Percentiles rank a stretch among this genome's conserved stretches.
These are phyloP conservation scores for Acinonyx jubatus DNA, from an alignment of 2,113 vertebrate species.

Conservation along the genomic window DNA sequence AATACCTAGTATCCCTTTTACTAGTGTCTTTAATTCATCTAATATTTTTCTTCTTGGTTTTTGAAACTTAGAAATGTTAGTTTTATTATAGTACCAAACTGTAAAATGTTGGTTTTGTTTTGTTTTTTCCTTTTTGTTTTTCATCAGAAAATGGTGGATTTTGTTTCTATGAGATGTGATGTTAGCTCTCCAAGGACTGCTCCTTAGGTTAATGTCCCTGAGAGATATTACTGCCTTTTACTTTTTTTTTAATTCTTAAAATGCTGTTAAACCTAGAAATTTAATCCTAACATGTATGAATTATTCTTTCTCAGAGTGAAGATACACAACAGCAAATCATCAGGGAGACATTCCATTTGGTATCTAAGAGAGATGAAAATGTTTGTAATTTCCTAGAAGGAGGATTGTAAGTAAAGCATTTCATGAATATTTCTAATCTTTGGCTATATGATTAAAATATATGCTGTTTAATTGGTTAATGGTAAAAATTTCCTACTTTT, in stretches of 20 bases:
- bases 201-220: constrained; percentile 3
- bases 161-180: background rate
- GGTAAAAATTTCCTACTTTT: constrained; percentile 19
- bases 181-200: background rate
- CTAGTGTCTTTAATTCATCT: background rate
- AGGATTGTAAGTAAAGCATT: constrained; percentile 93
- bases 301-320: constrained; percentile 91
- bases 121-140: background rate
- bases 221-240: background rate
- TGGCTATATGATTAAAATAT: constrained; percentile 22
- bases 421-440: constrained; percentile 43
- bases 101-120: background rate
- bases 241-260: constrained; percentile 27
- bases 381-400: constrained; percentile 99
- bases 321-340: constrained; percentile 99
- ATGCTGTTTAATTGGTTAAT: background rate
- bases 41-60: constrained; percentile 36
- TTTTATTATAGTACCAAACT: constrained; percentile 49
- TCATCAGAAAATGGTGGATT: background rate
- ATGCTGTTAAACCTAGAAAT: constrained; percentile 6
- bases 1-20: background rate
- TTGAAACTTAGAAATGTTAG: constrained; percentile 33
- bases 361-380: constrained; percentile 98
- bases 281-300: constrained; percentile 54
- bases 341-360: constrained; percentile 99